These are phyloP conservation scores for Oplegnathus fasciatus DNA, from an alignment of 2,113 vertebrate species.

Conservation along the genomic window DNA sequence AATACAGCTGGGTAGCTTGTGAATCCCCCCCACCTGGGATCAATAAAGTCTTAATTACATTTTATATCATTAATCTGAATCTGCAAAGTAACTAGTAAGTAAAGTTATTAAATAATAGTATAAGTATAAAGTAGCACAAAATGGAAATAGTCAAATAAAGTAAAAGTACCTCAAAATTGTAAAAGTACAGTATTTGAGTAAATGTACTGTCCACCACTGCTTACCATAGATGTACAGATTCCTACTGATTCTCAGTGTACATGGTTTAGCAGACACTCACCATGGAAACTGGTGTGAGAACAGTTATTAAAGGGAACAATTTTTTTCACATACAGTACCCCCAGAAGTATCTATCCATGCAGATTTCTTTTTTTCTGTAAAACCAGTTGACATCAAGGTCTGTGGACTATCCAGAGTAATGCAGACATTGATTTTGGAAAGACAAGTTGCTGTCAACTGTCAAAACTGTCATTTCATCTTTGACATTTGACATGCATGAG, in stretches of 20 bases:
- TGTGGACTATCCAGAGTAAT: neutral
- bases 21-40: neutral
- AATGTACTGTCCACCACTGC: neutral
- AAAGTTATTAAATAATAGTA: no score
- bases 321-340: no score
- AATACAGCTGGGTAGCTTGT: neutral
- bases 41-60: neutral
- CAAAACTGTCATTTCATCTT: no score
- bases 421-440: neutral
- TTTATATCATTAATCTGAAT: neutral
- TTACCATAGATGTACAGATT: conserved; percentile 9
- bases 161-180: neutral
- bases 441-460: neutral
- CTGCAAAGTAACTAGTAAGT: neutral
- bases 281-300: neutral
- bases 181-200: neutral
- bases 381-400: no score
- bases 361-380: no score
- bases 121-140: neutral
- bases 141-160: neutral
- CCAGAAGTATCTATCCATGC: no score
- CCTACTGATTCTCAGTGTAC: neutral
- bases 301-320: neutral
- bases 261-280: neutral
- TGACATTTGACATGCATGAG: neutral